These are phyloP conservation scores for Catharus bicknelli DNA, from an alignment of 2,113 vertebrate genomes.

Conservation along the genomic window DNA sequence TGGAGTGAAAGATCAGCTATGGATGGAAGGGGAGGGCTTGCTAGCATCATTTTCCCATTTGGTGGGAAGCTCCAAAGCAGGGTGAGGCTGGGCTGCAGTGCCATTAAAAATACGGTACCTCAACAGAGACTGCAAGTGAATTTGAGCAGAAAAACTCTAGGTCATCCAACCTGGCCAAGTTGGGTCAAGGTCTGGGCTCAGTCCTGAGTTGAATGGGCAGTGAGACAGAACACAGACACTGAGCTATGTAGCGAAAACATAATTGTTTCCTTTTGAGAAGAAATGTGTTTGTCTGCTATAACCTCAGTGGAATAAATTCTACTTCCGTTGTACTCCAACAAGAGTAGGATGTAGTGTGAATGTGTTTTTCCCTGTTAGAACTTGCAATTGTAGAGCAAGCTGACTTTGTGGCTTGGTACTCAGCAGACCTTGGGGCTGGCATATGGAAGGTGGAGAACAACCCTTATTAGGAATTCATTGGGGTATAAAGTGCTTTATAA, in stretches of 20 bases:
- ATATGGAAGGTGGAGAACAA: background rate
- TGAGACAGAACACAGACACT: background rate
- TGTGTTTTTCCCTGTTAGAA: background rate
- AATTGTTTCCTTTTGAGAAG: background rate
- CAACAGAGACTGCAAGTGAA: background rate
- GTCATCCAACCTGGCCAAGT: accelerated
- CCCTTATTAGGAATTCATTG: background rate
- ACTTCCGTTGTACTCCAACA: background rate
- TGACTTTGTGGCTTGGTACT: background rate
- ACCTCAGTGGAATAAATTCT: background rate
- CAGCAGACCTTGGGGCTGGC: background rate
- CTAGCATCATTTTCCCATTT: background rate
- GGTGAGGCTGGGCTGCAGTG: background rate
- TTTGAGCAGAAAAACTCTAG: background rate
- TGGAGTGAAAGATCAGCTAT: background rate
- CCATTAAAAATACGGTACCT: background rate
- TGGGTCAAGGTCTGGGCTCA: background rate
- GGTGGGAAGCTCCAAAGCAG: background rate
- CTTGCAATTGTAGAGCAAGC: background rate
- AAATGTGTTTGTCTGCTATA: background rate
- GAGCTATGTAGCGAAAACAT: background rate
- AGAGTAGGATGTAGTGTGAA: background rate
- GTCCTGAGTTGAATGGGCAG: background rate
- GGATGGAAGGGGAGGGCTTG: background rate
- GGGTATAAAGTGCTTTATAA: background rate